Base-by-base conservation (phyloP, 2,113 vertebrate genomes). In the Amia ocellicauda region DNA sequence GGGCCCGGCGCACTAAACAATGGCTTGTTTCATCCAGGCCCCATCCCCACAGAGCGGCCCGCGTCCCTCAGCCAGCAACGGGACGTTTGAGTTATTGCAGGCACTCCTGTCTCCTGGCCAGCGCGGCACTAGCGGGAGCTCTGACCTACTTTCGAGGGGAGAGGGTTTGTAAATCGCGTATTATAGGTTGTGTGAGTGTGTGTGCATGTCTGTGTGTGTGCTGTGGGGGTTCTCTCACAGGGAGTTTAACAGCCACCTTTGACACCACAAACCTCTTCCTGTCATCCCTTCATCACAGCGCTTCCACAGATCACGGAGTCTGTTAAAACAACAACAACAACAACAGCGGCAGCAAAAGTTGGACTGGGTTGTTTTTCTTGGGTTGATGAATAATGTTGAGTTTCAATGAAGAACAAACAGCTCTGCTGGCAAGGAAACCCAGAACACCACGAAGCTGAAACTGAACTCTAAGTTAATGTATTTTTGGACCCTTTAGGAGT, bases 401-500 rank as follows among this genome's bases (percentile, higher is more conserved):
- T n/a, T n/a, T n/a, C n/a, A n/a, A n/a, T n/a, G n/a, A n/a, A n/a
- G n/a, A n/a, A n/a, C n/a, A n/a, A n/a, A n/a, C n/a, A n/a, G 22
- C 26, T n/a, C 20, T 61, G 26, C 27, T 19, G 23, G 51, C 31
- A 51, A 67, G 64, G 51, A 14, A 9, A n/a, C 49, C n/a, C 2
- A 51, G 20, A 2, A 9, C 9, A 11, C 13, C 13, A 23, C 7
- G 24, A 19, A 51, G 47, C 47, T 50, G 47, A 7, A 50, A 20
- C 17, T 27, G 20, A 11, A 53, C 11, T 11, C 7, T 53, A 26
- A 13, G 24, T 14, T 19, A 26, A 14, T 53, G 20, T 26, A 11
- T 53, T 13, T 1, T 2, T 11, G 3, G 22, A 10, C 27, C 10
- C 24, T 26, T 7, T 22, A 19, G 50, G 51, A 2, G 27, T 26